Evolutionary conservation across 2,797 vertebrate species (phyloP).

Genomic region (Microctenopoma stevenorrisi): DNA sequence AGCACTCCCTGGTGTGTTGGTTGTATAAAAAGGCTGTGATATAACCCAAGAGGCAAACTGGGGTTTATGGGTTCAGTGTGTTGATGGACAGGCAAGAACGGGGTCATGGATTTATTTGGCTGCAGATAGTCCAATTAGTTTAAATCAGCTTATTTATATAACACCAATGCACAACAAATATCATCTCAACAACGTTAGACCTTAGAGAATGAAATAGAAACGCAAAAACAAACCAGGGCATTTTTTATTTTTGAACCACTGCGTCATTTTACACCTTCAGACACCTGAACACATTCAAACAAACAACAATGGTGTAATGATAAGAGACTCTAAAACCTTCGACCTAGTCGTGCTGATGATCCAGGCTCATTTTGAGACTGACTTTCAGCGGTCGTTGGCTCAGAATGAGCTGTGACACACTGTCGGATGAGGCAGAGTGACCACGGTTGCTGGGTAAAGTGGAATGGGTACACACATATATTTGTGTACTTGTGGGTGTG

Average conservation of each 20-base stretch:
- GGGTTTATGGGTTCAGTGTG: slow-evolving; percentile 21
- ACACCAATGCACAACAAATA: no score
- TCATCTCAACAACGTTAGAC: no score
- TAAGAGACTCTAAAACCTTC: no score
- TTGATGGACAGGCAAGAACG: slow-evolving; percentile 24
- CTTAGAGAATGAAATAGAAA: no score
- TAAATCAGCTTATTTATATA: no score
- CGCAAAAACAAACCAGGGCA: no score
- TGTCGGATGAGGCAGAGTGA: slow-evolving; percentile 9
- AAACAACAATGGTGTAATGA: no score
- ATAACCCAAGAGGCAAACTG: slow-evolving; percentile 37
- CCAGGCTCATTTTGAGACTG: slow-evolving; percentile 8
- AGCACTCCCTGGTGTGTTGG: slow-evolving; percentile 16
- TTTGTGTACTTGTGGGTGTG: slow-evolving; percentile 11
- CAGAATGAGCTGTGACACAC: slow-evolving; percentile 10
- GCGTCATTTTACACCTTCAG: no score
- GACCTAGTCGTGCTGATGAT: background rate
- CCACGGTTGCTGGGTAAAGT: slow-evolving; percentile 29
- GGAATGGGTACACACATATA: slow-evolving; percentile 7
- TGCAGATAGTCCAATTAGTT: background rate
- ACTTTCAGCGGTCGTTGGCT: slow-evolving; percentile 11
- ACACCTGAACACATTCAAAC: no score
- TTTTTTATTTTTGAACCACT: no score
- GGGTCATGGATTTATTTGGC: slow-evolving; percentile 23
- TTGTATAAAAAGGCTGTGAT: slow-evolving; percentile 62